Evolutionary conservation across 2,888 invertebrate species (phyloP), one percentile per base, ranked within the genome.

Genomic region (Mesoligia furuncula): DNA sequence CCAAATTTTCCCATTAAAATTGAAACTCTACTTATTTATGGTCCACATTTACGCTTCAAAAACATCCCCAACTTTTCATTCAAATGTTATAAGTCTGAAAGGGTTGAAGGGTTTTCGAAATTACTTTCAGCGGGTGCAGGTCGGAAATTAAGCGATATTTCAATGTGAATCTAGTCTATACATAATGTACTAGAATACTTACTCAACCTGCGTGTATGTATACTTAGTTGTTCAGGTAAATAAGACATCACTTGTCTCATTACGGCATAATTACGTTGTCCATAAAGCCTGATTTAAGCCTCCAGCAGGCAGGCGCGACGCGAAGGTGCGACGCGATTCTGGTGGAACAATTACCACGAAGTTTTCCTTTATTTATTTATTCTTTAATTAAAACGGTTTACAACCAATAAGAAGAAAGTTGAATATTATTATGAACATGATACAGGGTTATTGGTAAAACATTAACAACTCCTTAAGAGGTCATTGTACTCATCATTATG

Each of bases 61-160:
- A 83, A 88, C 87, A 87, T 79, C 85, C 88, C 78, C 17, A 72
- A 86, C 83, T 87, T 83, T 86, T 88, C 81, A 88, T 87, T 79
- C 69, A 81, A 87, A 87, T 79, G 78, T 83, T 85, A 85, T 80
- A 83, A 86, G 75, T 88, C 80, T 79, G 67, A 85, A 83, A 88
- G 81, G 85, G 83, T 85, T 83, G 59, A 86, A 85, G 72, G 85
- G 83, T 75, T 86, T 88, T 86, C 74, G 73, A 87, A 90, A 90
- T 90, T 89, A 90, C 88, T 89, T 89, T 90, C 85, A 83, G 73
- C 82, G 79, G 84, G 84, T 81, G 84, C 84, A 87, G 83, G 84
- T 86, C 85, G 90, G 87, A 90, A 89, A 91, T 89, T 89, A 86
- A 83, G 84, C 80, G 77, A 87, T 89, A 88, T 85, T 82, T 89